Evolutionary conservation across 2,797 vertebrate genomes (phyloP).

Genomic region (Semotilus atromaculatus): DNA sequence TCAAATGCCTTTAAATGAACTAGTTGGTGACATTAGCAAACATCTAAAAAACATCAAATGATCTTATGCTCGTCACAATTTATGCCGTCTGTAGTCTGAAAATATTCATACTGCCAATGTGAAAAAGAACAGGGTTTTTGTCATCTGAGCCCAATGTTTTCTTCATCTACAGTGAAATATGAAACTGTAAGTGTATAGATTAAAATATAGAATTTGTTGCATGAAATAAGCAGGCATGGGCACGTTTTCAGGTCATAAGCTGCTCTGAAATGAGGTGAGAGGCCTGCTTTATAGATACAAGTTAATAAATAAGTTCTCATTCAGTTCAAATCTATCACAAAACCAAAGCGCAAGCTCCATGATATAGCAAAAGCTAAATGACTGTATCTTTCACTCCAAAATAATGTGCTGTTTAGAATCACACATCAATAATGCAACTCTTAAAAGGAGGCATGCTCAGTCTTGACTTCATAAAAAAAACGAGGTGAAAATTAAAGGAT

Average conservation of each 20-base stretch:
- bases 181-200: background rate
- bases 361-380: background rate
- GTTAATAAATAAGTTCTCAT: background rate
- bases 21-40: slow-evolving; percentile 14
- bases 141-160: slow-evolving; percentile 13
- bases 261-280: slow-evolving; percentile 18
- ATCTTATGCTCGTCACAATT: background rate
- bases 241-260: slow-evolving; percentile 22
- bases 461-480: slow-evolving; percentile 8
- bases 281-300: slow-evolving; percentile 15
- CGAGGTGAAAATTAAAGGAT: background rate
- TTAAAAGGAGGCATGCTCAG: slow-evolving; percentile 5
- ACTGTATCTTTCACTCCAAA: background rate
- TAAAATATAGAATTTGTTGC: slow-evolving; percentile 33
- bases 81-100: slow-evolving; percentile 12
- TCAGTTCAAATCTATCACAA: background rate
- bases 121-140: slow-evolving; percentile 3
- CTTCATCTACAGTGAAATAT: slow-evolving; percentile 2
- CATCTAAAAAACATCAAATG: slow-evolving; percentile 10
- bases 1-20: slow-evolving; percentile 55
- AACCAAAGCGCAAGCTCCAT: slow-evolving; percentile 18
- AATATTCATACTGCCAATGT: slow-evolving; percentile 22
- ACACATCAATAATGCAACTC: background rate
- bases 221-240: slow-evolving; percentile 32
- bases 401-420: background rate